Evolutionary conservation across 2,888 invertebrate genomes (phyloP), one percentile per base, ranked within the genome.

Genomic region (Elegia similella): DNA sequence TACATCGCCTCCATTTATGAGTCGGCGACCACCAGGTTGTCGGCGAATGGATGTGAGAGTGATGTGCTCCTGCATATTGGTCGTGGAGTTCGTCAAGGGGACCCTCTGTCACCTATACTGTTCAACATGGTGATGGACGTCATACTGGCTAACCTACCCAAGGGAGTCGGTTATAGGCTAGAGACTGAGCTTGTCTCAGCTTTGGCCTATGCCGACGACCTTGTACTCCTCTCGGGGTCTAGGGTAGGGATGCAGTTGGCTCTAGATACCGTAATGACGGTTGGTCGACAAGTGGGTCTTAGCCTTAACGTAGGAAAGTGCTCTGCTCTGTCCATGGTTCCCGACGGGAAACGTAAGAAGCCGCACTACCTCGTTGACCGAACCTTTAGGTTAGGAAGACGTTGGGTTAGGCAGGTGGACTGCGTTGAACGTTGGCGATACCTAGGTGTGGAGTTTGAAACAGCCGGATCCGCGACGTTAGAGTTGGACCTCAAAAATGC

Each of bases 311-410:
- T 8, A 8, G 32, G 32, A 8, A 32, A 32, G 32, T 32, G 32
- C 32, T 32, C 32, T 8, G 32, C 10, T 7, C 5, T 32, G 7
- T 32, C 32, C 2, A 10, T n/a, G 42, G 42, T 42, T 6, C 42
- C 42, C 7, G 60, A 65, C 34, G 72, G 71, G 38, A 64, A 65
- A 47, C 59, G 61, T 13, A 67, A 69, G 60, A 69, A 65, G 58
- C 59, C 60, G 52, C 61, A 61, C 38, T 62, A 65, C 42, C n/a
- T 42, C n/a, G 13, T n/a, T 7, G 42, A 42, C 12, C 42, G 42
- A 12, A n/a, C 42, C 6, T 42, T 42, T n/a, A 42, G 12, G 42
- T 7, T 42, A 7, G 42, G 42, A 61, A 72, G 58, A 69, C 71
- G 32, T 6, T 32, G 7, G 7, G 7, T 32, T 7, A 32, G 10